These are phyloP conservation scores for Lasioglossum baleicum DNA, from an alignment of 1,140 invertebrate genomes.

Conservation along the genomic window DNA sequence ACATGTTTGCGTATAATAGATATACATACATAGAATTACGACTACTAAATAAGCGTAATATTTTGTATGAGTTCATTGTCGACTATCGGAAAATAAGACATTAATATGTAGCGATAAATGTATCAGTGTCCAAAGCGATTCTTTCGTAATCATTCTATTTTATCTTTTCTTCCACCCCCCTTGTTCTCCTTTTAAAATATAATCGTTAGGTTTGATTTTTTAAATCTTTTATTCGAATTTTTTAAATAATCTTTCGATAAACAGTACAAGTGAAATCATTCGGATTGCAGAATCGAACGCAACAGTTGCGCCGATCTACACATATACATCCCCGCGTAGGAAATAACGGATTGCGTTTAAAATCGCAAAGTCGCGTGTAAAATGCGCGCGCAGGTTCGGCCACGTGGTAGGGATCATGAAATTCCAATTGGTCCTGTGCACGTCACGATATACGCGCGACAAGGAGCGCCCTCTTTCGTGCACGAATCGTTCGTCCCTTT, in stretches of 20 bases:
- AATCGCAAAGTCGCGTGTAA: conserved; percentile 2
- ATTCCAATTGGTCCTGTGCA: conserved; percentile 33
- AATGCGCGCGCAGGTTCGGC: conserved; percentile 30
- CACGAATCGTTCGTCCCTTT: conserved; percentile 38
- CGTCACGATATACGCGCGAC: conserved; percentile 36
- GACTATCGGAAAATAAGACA: conserved; percentile 4
- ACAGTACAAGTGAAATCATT: background rate
- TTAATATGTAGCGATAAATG: conserved; percentile 8
- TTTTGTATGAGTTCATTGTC: conserved; percentile 19
- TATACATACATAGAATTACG: background rate
- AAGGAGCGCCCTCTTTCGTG: conserved; percentile 51
- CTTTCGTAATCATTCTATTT: conserved; percentile 2
- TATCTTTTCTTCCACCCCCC: background rate
- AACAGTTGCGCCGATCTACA: background rate
- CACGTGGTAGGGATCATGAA: conserved; percentile 30
- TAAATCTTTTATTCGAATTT: too few species aligned
- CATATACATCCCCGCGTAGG: background rate
- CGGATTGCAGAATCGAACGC: conserved; percentile 5
- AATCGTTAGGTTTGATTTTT: background rate
- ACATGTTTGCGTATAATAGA: background rate
- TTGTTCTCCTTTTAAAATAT: background rate
- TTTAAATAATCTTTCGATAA: background rate
- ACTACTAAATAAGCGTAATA: background rate
- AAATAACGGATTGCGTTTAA: conserved; percentile 5
- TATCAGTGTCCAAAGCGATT: background rate